These are phyloP conservation scores for Arctocebus calabarensis DNA, from an alignment of 2,797 vertebrate species.

Conservation along the genomic window DNA sequence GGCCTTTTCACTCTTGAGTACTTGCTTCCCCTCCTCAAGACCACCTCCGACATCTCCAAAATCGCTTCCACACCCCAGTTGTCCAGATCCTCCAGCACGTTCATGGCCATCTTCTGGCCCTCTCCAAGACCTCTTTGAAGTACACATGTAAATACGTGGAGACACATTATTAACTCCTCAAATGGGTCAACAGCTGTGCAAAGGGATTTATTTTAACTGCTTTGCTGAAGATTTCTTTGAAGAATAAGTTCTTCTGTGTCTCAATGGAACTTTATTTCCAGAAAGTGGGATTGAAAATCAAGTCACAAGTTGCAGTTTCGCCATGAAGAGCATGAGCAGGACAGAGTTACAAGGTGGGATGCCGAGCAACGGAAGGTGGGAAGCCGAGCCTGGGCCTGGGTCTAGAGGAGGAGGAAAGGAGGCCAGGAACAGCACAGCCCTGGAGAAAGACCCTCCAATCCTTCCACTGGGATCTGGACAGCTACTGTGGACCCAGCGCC, in stretches of 20 bases:
- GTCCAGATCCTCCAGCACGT: background rate
- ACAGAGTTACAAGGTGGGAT: background rate
- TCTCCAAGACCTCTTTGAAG: slow-evolving; percentile 70
- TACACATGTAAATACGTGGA: slow-evolving; percentile 89
- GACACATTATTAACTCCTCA: slow-evolving; percentile 81
- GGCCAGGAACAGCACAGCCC: background rate
- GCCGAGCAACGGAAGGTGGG: fast-evolving
- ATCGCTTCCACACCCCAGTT: background rate
- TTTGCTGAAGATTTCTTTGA: background rate
- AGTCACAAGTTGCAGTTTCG: background rate
- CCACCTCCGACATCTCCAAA: background rate
- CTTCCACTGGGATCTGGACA: background rate
- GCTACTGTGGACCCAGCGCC: background rate
- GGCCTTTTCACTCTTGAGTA: background rate
- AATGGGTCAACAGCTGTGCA: background rate
- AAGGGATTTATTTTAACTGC: background rate
- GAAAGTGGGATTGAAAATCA: background rate
- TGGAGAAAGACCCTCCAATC: background rate
- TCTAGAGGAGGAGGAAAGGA: background rate
- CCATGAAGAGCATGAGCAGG: background rate
- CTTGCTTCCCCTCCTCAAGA: background rate
- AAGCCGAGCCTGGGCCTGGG: fast-evolving
- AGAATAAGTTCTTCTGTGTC: background rate
- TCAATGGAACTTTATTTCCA: background rate
- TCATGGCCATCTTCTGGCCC: background rate